Evolutionary conservation across 2,888 invertebrate genomes (phyloP).

Genomic region (Ophioninae sp.): DNA sequence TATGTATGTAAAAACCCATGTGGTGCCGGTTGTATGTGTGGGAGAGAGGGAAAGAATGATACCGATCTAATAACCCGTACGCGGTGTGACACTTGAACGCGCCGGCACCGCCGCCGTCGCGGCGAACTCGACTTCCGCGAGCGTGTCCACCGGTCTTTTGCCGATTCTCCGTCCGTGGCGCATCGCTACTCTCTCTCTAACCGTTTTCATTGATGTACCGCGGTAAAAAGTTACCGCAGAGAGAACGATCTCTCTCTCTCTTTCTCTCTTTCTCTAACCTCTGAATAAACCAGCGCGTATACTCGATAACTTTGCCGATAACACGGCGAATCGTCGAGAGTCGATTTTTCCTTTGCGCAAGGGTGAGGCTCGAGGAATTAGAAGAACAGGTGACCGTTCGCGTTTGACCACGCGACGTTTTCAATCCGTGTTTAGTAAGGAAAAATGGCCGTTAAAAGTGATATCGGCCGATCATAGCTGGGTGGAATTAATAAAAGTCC

Average conservation of each 20-base stretch:
- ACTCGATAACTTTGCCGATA: background rate
- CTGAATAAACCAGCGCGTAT: background rate
- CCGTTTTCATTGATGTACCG: background rate
- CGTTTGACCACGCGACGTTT: no score
- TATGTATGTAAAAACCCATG: background rate
- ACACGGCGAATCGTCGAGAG: no score
- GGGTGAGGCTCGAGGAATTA: no score
- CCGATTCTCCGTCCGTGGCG: background rate
- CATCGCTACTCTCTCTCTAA: background rate
- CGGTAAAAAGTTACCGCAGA: background rate
- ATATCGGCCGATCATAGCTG: no score
- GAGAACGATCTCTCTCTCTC: background rate
- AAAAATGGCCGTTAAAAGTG: no score
- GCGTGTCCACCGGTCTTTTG: conserved; percentile 40
- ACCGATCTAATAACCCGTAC: conserved; percentile 69
- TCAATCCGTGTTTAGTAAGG: no score
- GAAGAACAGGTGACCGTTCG: no score
- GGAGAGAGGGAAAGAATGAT: conserved; percentile 56
- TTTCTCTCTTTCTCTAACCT: background rate
- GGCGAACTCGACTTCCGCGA: conserved; percentile 65
- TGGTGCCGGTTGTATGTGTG: background rate
- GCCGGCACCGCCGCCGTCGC: background rate
- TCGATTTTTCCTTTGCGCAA: no score
- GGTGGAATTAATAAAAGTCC: no score
- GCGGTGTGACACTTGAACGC: conserved; percentile 65